Evolutionary conservation across 2,797 vertebrate genomes (phyloP).

Genomic region (Hyperoplus lanceolatus): DNA sequence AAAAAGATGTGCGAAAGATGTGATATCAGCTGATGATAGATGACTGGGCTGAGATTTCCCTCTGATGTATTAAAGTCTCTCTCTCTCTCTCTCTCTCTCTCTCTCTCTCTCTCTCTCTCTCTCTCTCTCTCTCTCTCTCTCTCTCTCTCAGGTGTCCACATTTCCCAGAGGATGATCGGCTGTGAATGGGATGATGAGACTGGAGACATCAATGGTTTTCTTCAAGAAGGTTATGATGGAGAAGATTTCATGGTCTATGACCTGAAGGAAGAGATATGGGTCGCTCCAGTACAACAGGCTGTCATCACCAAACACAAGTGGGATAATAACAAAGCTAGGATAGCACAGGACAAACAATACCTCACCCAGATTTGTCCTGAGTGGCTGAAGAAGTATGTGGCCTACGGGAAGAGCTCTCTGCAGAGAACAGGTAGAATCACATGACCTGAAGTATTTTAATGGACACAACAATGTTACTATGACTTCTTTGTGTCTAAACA

Average conservation of each 20-base stretch:
- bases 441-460: slow-evolving; percentile 12
- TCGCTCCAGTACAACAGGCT: slow-evolving; percentile 25
- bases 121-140: slow-evolving; percentile 21
- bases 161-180: rapidly evolving
- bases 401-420: slow-evolving; percentile 44
- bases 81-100: too few species aligned
- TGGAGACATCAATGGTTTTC: rapidly evolving
- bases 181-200: slow-evolving; percentile 58
- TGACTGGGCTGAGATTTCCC: not conserved
- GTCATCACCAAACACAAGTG: slow-evolving; percentile 15
- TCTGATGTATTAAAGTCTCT: not conserved
- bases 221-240: slow-evolving; percentile 30
- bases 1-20: not conserved
- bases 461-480: not conserved
- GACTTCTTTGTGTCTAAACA: not conserved
- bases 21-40: not conserved
- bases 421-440: slow-evolving; percentile 66
- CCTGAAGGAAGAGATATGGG: rapidly evolving
- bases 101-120: not conserved
- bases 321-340: rapidly evolving
- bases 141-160: slow-evolving; percentile 47
- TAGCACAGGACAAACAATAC: rapidly evolving
- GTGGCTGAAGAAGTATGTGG: slow-evolving; percentile 50
- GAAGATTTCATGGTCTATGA: slow-evolving; percentile 39
- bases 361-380: not conserved